Evolutionary conservation across 1,140 invertebrate species (phyloP), one percentile per base, ranked within the genome.

Genomic region (Drosophila nebulosa): DNA sequence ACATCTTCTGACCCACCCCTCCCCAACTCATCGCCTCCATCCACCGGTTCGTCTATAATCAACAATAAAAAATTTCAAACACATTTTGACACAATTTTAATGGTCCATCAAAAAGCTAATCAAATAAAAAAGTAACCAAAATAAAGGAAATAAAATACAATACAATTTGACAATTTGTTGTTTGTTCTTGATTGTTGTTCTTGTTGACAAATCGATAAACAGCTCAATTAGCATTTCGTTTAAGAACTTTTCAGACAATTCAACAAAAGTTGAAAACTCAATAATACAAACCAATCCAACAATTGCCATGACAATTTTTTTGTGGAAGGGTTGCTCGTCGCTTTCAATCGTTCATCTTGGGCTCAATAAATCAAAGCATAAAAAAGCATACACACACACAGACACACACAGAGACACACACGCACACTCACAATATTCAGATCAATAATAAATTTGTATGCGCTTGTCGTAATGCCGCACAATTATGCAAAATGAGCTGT

Each of bases 11-110:
- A 36, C 50, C 22, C 18, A 27, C 12, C 53, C 81, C 73, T 85
- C 76, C 73, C 72, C 50, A 69, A 22, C 72, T 69, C 73, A 10
- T 68, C 52, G 65, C 22, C 68, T 73, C 10, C 30, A n/a, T n/a
- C n/a, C n/a, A n/a, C n/a, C n/a, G n/a, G 30, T 68, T 30, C 65
- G 60, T 66, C 52, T 57, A 74, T 80, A 80, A 86, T 86, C 70
- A 86, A 78, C 80, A 78, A 85, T 85, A 80, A 74, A 86, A 86
- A 78, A 88, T 86, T 86, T 81, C 78, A 78, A 86, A 86, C 81
- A 86, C 83, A 86, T 88, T 86, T 88, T 86, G 81, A 86, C 81
- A 86, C 81, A 86, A 88, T 86, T 86, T 86, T 86, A 86, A 86
- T 86, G 74, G 81, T 74, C 83, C 78, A 85, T 86, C 86, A 85